phyloP scores from a whole-genome alignment of 2,888 invertebrate genomes.

The Folsomia candida region DNA sequence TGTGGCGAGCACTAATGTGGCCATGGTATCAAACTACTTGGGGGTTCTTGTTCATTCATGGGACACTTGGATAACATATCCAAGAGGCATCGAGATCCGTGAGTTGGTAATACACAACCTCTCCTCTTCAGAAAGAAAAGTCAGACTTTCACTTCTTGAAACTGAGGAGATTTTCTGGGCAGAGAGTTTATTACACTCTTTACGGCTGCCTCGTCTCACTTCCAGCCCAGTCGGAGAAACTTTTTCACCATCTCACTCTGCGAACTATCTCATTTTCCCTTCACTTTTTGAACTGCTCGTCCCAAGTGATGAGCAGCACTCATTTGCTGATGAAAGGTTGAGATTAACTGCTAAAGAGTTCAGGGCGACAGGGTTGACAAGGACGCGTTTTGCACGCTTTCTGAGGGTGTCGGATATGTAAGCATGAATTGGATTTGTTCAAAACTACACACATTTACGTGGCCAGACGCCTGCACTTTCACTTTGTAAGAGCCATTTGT shows the following conservation, averaged over 20 bases:
- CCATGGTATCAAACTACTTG: too few relatives aligned
- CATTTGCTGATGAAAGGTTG: conserved; percentile 15
- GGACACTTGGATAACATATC: too few relatives aligned
- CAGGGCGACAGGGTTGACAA: conserved; percentile 1
- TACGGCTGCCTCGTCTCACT: not conserved
- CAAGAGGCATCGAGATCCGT: too few relatives aligned
- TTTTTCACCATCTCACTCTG: not conserved
- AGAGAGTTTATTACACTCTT: too few relatives aligned
- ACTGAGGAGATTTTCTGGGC: too few relatives aligned
- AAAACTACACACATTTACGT: not conserved
- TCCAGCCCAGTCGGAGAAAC: not conserved
- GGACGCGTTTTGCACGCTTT: not conserved
- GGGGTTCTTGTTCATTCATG: too few relatives aligned
- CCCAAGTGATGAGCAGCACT: conserved; percentile 15
- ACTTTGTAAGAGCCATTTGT: too few relatives aligned
- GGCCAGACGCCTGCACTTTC: not conserved
- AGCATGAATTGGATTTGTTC: too few relatives aligned
- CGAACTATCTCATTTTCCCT: conserved; percentile 4
- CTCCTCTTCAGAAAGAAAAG: too few relatives aligned
- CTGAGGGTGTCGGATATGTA: not conserved
- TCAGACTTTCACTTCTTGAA: not conserved
- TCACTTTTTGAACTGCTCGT: conserved; percentile 12
- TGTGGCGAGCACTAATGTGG: too few relatives aligned
- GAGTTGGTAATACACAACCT: too few relatives aligned
- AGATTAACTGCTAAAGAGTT: conserved; percentile 7